These are phyloP conservation scores for Drosophila nannoptera DNA, from an alignment of 1,140 invertebrate genomes.

Conservation along the genomic window DNA sequence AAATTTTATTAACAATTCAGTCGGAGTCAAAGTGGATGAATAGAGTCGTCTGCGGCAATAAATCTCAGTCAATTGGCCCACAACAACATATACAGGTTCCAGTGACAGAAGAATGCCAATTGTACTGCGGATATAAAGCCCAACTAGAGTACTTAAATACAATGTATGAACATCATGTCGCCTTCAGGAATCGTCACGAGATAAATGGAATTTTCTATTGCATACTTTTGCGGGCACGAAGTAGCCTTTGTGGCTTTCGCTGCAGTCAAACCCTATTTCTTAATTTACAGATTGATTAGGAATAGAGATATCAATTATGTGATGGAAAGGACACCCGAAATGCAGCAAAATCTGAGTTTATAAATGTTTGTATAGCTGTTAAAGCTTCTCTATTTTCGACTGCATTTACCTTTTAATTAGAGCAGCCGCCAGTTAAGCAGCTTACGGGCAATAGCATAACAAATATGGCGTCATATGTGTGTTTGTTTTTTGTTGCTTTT, in stretches of 20 bases:
- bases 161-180: too few relatives aligned
- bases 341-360: too few relatives aligned
- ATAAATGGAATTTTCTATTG: not conserved
- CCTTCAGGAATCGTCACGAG: too few relatives aligned
- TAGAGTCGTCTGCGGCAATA: too few relatives aligned
- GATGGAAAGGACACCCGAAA: too few relatives aligned
- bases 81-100: too few relatives aligned
- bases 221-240: not conserved
- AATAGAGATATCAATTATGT: too few relatives aligned
- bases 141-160: too few relatives aligned
- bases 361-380: not conserved
- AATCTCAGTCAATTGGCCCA: too few relatives aligned
- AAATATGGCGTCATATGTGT: conserved; percentile 5
- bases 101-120: too few relatives aligned
- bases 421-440: conserved; percentile 25
- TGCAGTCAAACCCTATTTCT: not conserved
- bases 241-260: too few relatives aligned
- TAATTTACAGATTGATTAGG: not conserved
- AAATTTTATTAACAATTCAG: not conserved
- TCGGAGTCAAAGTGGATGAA: not conserved
- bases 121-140: too few relatives aligned
- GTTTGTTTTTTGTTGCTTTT: conserved; percentile 6
- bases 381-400: not conserved
- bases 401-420: not conserved
- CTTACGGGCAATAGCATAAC: conserved; percentile 22